Evolutionary conservation across 2,888 invertebrate genomes (phyloP).

Genomic region (Platerodrilus igneus): DNA sequence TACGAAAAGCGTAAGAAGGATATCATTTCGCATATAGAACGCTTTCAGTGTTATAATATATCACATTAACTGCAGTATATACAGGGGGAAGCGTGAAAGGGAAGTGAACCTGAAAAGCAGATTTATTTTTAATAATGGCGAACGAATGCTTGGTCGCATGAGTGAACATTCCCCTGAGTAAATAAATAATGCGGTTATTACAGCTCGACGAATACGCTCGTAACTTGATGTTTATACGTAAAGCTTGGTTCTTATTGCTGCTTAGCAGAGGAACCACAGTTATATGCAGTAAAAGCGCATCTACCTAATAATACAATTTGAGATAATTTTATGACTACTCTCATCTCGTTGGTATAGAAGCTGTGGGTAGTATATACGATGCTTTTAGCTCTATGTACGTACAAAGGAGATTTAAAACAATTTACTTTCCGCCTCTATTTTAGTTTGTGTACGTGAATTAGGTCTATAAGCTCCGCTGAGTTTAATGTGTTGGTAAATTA

Average conservation of each 20-base stretch:
- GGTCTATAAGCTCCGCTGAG: no score
- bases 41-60: no score
- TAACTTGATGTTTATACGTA: slow-evolving; percentile 20
- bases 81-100: slow-evolving; percentile 24
- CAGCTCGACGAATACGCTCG: slow-evolving; percentile 40
- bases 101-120: slow-evolving; percentile 35
- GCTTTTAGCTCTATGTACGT: slow-evolving; percentile 38
- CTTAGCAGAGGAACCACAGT: slow-evolving; percentile 23
- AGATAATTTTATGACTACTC: slow-evolving; percentile 45
- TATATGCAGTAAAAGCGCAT: slow-evolving; percentile 16
- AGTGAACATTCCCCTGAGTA: slow-evolving; percentile 42
- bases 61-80: slow-evolving; percentile 19
- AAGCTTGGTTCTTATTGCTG: slow-evolving; percentile 28
- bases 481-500: no score
- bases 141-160: slow-evolving; percentile 41
- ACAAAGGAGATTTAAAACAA: slow-evolving; percentile 27
- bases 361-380: slow-evolving; percentile 40
- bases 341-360: slow-evolving; percentile 44
- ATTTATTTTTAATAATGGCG: slow-evolving; percentile 48
- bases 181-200: slow-evolving; percentile 49
- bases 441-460: no score
- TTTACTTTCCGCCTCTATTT: no score
- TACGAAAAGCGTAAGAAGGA: no score
- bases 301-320: slow-evolving; percentile 38
- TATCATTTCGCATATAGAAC: no score